These are phyloP conservation scores for Colletes collaris DNA, from an alignment of 2,888 invertebrate genomes.

Conservation along the genomic window DNA sequence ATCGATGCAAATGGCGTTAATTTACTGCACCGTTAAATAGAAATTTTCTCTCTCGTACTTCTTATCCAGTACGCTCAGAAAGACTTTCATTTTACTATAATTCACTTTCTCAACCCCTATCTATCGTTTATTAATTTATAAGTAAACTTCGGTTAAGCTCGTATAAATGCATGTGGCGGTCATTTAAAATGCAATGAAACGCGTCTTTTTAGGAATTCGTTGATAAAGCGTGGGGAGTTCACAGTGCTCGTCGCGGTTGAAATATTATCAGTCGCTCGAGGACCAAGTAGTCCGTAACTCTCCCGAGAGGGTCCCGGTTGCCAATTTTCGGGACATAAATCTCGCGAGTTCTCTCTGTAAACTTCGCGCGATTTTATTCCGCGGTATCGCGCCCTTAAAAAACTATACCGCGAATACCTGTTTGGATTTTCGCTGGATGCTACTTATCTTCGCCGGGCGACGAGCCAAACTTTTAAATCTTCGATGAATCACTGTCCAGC, in stretches of 20 bases:
- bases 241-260: constrained; percentile 7
- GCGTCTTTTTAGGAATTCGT: not conserved
- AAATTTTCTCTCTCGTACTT: no score
- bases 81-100: no score
- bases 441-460: constrained; percentile 18
- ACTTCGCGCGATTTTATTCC: constrained; percentile 33
- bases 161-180: no score
- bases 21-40: no score
- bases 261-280: not conserved
- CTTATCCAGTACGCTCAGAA: no score
- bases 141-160: no score
- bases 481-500: constrained; percentile 37
- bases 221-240: not conserved
- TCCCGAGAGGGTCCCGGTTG: constrained; percentile 12
- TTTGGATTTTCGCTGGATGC: constrained; percentile 29
- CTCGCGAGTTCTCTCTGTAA: constrained; percentile 22
- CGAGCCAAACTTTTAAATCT: constrained; percentile 49
- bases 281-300: not conserved
- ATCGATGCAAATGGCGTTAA: no score
- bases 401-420: constrained; percentile 28
- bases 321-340: constrained; percentile 47
- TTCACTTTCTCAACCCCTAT: no score
- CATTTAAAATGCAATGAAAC: not conserved
- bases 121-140: no score
- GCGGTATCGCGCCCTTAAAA: constrained; percentile 22